A percentile compares a stretch with the other conserved stretches of the same genome.
These are phyloP conservation scores for Solen grandis DNA, from an alignment of 1,140 invertebrate species.

Conservation along the genomic window DNA sequence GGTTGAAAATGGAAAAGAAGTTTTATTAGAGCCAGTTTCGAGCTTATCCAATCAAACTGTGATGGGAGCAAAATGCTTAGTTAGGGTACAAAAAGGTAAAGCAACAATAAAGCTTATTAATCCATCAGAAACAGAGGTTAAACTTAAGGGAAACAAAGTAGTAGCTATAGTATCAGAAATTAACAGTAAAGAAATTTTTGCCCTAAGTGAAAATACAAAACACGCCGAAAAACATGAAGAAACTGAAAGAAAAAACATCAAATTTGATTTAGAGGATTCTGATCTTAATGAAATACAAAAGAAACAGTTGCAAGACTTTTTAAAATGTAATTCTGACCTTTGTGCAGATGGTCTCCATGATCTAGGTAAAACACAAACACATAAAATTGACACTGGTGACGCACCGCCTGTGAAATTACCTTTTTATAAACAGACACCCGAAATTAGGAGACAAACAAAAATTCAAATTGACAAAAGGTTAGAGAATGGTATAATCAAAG, in stretches of 20 bases:
- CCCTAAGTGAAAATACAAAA: background rate
- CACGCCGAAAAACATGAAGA: background rate
- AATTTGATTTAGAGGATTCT: background rate
- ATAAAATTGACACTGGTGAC: constrained; percentile 31
- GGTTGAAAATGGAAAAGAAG: too few relatives aligned
- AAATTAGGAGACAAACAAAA: constrained; percentile 27
- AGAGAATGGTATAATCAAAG: constrained; percentile 6
- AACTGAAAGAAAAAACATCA: background rate
- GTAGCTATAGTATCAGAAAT: background rate
- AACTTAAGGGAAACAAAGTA: background rate
- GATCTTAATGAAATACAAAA: constrained; percentile 7
- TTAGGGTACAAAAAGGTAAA: too few relatives aligned
- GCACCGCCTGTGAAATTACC: constrained; percentile 1
- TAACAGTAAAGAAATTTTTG: background rate
- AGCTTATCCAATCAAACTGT: too few relatives aligned
- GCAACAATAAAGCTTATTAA: too few relatives aligned
- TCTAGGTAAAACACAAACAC: constrained; percentile 22
- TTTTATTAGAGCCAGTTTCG: too few relatives aligned
- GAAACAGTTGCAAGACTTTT: constrained; percentile 8
- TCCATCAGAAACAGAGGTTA: too few relatives aligned
- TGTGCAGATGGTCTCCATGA: constrained; percentile 33
- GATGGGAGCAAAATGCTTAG: too few relatives aligned
- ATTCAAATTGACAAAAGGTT: constrained; percentile 35
- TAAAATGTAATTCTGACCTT: constrained; percentile 23
- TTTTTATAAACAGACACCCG: constrained; percentile 4